Base-by-base conservation (phyloP, 1,140 invertebrate species). In the Drosophila cardini region DNA sequence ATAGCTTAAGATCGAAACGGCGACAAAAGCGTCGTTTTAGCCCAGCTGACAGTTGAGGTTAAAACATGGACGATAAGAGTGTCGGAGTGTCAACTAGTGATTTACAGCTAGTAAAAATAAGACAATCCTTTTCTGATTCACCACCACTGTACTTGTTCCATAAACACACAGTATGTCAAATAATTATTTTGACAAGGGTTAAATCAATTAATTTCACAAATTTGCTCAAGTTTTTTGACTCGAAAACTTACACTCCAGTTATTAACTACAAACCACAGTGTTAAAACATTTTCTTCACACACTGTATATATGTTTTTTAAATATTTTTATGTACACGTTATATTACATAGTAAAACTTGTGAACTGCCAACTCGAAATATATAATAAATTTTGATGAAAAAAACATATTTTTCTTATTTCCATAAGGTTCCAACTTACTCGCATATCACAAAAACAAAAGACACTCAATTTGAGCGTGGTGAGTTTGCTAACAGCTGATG, bases 51-150 rank as follows among this genome's bases (percentile, higher is more conserved):
- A 80, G 73, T 40, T 77, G 62, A 81, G 81, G 81, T 72, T 85
- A 81, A 85, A 77, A 52, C 64, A 65, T 60, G 81, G 70, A 52
- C 81, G 81, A 84, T 85, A 80, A 80, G 77, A 78, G 13, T 13
- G 38, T 78, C 77, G 80, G 81, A 73, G 62, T 64, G 79, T 40
- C 80, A 63, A 56, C 68, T 11, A 40, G n/a, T 64, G 55, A 64
- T 38, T 63, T 48, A 36, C 32, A 2, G 11, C 46, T 30, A 5
- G 11, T 48, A 5, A 21, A 50, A 40, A n/a, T 2, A 3, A 46
- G 43, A 46, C 43, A 46, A 30, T 50, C 11, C 46, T 50, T 30
- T 26, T 7, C 7, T 30, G 21, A 50, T 50, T 21, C 4, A 30
- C 16, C 43, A 21, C 4, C 18, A 46, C 10, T 21, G 9, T 10